Percentiles rank a stretch among this genome's conserved stretches.
Conservation (phyloP, 2,797 vertebrate genomes). For the Pyrocephalus nanus region DNA sequence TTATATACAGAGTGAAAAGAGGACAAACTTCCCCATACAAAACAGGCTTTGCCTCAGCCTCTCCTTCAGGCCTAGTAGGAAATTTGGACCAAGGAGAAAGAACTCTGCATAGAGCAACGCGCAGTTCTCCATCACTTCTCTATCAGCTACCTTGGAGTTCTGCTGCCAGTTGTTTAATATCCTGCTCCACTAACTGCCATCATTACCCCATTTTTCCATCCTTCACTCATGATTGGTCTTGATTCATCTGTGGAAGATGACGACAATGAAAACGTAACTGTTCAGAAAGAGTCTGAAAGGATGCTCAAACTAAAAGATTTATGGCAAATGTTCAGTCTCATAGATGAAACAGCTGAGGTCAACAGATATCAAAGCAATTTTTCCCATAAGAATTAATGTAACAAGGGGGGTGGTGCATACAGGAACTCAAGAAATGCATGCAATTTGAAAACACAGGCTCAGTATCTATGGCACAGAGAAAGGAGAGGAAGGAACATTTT, state of each 20-base stretch:
- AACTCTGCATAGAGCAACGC: neutral
- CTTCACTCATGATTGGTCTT: conserved; percentile 49
- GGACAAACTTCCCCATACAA: neutral
- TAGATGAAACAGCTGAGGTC: conserved; percentile 44
- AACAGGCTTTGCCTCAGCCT: neutral
- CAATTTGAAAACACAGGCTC: neutral
- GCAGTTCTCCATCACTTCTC: neutral
- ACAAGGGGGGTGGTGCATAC: conserved; percentile 12
- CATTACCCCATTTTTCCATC: conserved; percentile 35
- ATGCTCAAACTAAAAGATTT: conserved; percentile 40
- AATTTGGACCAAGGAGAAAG: neutral
- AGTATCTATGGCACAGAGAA: neutral
- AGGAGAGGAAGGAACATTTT: conserved; percentile 30
- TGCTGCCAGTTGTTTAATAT: conserved; percentile 11
- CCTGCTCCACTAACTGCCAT: conserved; percentile 23
- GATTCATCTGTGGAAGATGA: conserved; percentile 53
- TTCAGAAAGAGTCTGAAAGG: conserved; percentile 22
- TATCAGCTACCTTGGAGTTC: neutral
- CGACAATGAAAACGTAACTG: conserved; percentile 25
- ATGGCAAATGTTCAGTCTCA: neutral
- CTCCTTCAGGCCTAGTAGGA: neutral
- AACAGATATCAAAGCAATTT: conserved; percentile 44
- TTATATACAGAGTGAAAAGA: neutral
- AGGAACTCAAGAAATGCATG: conserved; percentile 19
- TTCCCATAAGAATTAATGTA: conserved; percentile 41